Conservation (phyloP, 2,113 vertebrate species). For the Geococcyx californianus region DNA sequence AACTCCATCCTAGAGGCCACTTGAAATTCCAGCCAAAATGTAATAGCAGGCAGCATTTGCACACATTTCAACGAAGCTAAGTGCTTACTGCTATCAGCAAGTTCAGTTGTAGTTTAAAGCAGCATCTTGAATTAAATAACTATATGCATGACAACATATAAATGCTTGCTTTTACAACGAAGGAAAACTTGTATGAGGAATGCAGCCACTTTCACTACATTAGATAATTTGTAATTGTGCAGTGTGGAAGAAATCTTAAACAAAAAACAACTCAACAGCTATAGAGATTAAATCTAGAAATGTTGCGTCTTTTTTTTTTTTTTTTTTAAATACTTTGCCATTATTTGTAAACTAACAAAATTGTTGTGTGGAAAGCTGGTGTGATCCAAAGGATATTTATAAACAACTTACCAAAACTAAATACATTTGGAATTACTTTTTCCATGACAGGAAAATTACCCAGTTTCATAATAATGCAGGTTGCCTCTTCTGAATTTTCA, state of each 20-base stretch:
- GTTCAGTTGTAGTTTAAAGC: neutral
- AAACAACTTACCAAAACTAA: constrained; percentile 86
- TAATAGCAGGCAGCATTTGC: neutral
- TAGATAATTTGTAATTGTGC: neutral
- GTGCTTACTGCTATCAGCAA: neutral
- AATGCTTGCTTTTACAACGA: neutral
- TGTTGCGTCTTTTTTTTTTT: neutral
- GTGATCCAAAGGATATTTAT: neutral
- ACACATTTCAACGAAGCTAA: neutral
- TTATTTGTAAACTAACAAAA: neutral
- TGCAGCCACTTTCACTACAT: neutral
- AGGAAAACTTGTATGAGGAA: neutral
- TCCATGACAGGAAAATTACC: constrained; percentile 51
- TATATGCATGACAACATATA: neutral
- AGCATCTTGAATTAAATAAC: neutral
- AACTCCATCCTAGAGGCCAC: neutral
- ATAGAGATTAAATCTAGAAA: neutral
- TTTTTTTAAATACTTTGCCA: neutral
- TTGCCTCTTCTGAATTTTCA: constrained; percentile 75
- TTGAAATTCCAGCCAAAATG: neutral
- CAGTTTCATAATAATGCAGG: constrained; percentile 81
- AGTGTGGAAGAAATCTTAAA: neutral
- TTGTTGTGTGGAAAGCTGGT: neutral
- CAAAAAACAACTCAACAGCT: neutral
- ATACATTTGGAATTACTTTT: constrained; percentile 81